These are phyloP conservation scores for Dryobates pubescens DNA, from an alignment of 2,797 vertebrate species.

Conservation along the genomic window DNA sequence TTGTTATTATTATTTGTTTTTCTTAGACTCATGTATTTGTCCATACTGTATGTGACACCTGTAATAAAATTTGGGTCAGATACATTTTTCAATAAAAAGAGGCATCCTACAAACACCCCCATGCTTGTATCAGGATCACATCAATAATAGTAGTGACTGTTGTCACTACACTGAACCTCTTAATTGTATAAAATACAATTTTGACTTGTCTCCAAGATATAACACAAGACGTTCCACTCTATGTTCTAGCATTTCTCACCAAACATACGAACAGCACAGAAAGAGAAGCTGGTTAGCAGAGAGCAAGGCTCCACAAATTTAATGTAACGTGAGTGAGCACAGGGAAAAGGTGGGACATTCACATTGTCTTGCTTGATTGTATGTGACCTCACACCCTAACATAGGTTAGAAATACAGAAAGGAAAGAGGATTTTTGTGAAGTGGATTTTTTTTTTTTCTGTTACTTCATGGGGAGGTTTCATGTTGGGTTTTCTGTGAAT, in stretches of 20 bases:
- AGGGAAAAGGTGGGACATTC: background rate
- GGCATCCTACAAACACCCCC: conserved; percentile 1
- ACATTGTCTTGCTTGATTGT: background rate
- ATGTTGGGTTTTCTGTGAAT: background rate
- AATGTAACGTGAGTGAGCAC: background rate
- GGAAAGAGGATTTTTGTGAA: background rate
- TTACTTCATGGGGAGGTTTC: background rate
- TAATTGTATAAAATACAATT: background rate
- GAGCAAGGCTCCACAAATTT: background rate
- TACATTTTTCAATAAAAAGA: conserved; percentile 31
- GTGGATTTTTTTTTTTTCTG: background rate
- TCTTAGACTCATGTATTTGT: background rate
- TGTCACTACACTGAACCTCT: conserved; percentile 44
- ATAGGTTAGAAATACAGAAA: background rate
- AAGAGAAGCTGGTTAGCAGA: background rate
- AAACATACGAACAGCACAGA: background rate
- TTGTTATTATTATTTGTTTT: background rate
- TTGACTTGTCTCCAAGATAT: background rate
- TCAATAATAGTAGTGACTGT: conserved; percentile 39
- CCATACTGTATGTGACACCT: conserved; percentile 52
- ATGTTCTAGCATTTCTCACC: background rate
- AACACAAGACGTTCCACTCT: background rate
- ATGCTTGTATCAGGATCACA: conserved; percentile 7
- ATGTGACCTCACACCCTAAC: rapidly evolving
- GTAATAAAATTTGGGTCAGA: conserved; percentile 63